Base-by-base conservation (phyloP, 2,113 vertebrate genomes). In the Microcebus jonahi region DNA sequence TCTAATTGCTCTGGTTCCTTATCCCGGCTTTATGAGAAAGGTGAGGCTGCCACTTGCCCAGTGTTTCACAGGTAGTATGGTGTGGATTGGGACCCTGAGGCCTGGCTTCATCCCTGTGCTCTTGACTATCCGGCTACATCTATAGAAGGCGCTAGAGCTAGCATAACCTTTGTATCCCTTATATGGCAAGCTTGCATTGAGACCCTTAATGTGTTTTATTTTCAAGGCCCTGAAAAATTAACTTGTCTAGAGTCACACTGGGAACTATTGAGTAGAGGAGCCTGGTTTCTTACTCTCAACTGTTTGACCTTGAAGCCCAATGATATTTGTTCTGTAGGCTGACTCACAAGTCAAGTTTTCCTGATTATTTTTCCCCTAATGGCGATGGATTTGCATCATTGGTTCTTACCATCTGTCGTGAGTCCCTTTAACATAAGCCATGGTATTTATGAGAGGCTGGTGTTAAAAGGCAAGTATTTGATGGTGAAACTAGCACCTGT, bases 391-490 rank as follows among this genome's bases (percentile, higher is more conserved):
- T 91, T 96, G 36, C 27, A 29, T 67, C 67, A 42, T 95, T 88
- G 42, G 29, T 86, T 71, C 29, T 50, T 91, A 65, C 31, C 14
- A 61, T 93, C 21, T 79, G 6, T 86, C 23, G 23, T 48, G 20
- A 94, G 59, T 88, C 18, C 29, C 15, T 80, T 96, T 81, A 36
- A 55, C 39, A 42, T 61, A 93, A 68, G 82, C 67, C 42, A 29
- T 90, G n/a, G 18, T 79, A 61, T 96, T 93, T 97, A 25, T 86
- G 61, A 92, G 53, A 63, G 27, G 53, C 77, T 83, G 59, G 21
- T 48, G 18, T 39, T 86, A 75, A 96, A 87, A 94, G 63, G 20
- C 80, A 88, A 59, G n/a, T 63, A 88, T 68, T 89, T 91, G 13
- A 88, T 73, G 8, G 18, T 55, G 45, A 77, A 95, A 20, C 39